phyloP scores from a whole-genome alignment of 2,113 vertebrate species.

The Vulpes ferrilata region DNA sequence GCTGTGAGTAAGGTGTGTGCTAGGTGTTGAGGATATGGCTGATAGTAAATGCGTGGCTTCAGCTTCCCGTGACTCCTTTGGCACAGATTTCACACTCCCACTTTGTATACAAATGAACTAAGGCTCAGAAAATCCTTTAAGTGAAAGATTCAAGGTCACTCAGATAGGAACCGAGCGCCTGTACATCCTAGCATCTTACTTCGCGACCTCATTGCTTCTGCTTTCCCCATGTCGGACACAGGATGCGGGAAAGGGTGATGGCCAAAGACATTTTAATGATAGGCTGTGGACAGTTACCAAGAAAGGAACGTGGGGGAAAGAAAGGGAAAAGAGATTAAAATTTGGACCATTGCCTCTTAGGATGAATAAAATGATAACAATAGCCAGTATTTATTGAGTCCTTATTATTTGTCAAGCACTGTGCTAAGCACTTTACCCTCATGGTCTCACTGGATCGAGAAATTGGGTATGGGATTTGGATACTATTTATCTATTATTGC shows the following conservation, averaged over 20 bases:
- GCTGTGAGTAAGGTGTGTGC: fast-evolving
- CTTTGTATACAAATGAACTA: background rate
- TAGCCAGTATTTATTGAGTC: background rate
- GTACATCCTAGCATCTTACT: background rate
- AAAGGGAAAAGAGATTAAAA: background rate
- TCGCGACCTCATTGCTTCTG: background rate
- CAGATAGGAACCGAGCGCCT: background rate
- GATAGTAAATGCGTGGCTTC: background rate
- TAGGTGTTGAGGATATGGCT: background rate
- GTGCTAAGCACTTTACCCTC: background rate
- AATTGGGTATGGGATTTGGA: too few species aligned
- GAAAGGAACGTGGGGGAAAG: background rate
- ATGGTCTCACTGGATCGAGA: background rate
- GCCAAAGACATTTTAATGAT: background rate
- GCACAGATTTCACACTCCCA: background rate
- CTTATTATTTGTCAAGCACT: background rate
- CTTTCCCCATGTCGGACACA: background rate
- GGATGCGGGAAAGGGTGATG: background rate
- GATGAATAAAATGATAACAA: background rate
- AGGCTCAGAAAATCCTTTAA: background rate
- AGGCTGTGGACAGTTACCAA: background rate
- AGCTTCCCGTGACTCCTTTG: background rate
- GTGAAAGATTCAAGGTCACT: background rate
- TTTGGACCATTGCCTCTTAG: background rate
- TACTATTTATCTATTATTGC: background rate